Base-by-base conservation (phyloP, 2,888 invertebrate genomes). In the Drosophila mimica region DNA sequence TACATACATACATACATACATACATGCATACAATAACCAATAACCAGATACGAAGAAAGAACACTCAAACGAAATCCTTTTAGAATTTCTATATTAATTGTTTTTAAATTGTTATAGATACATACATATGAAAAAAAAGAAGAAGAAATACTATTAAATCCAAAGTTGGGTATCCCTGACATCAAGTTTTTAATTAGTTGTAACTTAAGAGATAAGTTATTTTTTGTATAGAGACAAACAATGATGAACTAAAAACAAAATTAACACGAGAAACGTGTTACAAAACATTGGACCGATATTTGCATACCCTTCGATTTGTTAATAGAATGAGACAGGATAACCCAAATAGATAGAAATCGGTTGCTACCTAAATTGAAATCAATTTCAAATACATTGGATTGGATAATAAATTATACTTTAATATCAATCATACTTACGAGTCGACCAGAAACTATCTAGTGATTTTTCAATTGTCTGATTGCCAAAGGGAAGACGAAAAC, bases 181-280 rank as follows among this genome's bases (percentile, higher is more conserved):
- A 76, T 77, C 79, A 86, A 83, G 86, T 46, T 86, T 83, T 86
- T 83, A 85, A 85, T 81, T 85, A 83, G 83, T 83, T 69, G 40
- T 81, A 80, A 68, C 51, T 38, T 66, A 57, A 70, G 31, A 62
- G 49, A 68, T 82, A 85, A 78, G 85, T 70, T 85, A 61, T 69
- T 76, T 83, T 82, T 83, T 51, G 74, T 81, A 82, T 75, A 68
- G 71, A 69, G n/a, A 48, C 36, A 60, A 63, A 53, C 38, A 66
- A 63, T 4, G n/a, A 57, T n/a, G 48, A 34, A 53, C 25, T 30
- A 15, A 15, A 46, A 4, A 20, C 46, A 43, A 52, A 61, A 31
- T 20, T 20, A 61, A 60, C 40, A 53, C 51, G 48, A 25, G 30
- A 63, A 59, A 66, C 58, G 46, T 40, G 59, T 40, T 54, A 59